These are phyloP conservation scores for Uria lomvia DNA, from an alignment of 2,113 vertebrate species.

Conservation along the genomic window DNA sequence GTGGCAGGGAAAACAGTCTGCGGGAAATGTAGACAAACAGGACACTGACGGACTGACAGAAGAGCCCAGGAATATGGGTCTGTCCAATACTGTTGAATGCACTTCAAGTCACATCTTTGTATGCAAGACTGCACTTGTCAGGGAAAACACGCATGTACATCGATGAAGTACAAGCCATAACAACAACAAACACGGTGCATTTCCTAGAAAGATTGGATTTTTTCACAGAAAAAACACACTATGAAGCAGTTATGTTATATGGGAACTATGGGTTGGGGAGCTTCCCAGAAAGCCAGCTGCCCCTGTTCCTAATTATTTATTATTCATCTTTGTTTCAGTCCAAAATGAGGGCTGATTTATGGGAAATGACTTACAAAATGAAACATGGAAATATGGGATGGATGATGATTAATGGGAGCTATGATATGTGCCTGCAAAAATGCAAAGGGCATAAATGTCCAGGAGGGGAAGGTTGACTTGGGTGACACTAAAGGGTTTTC, in stretches of 20 bases:
- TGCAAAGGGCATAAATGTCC: constrained; percentile 1
- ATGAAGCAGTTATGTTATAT: constrained; percentile 46
- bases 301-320: constrained; percentile 64
- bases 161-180: background rate
- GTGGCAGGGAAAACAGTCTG: background rate
- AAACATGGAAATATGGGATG: constrained; percentile 36
- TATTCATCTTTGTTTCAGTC: constrained; percentile 51
- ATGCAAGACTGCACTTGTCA: constrained; percentile 35
- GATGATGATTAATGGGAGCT: constrained; percentile 28
- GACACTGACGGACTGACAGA: background rate
- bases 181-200: background rate
- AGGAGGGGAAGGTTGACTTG: background rate
- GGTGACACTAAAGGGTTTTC: background rate
- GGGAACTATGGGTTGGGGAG: constrained; percentile 52
- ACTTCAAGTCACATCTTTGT: constrained; percentile 24
- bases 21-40: background rate
- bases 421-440: constrained; percentile 37
- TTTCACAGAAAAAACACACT: constrained; percentile 46
- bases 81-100: background rate
- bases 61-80: background rate
- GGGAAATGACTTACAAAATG: constrained; percentile 41
- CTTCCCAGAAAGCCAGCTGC: constrained; percentile 62
- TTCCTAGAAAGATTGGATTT: constrained; percentile 43
- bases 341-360: constrained; percentile 58
- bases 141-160: background rate